These are phyloP conservation scores for Polia nebulosa DNA, from an alignment of 2,888 invertebrate species.

Conservation along the genomic window DNA sequence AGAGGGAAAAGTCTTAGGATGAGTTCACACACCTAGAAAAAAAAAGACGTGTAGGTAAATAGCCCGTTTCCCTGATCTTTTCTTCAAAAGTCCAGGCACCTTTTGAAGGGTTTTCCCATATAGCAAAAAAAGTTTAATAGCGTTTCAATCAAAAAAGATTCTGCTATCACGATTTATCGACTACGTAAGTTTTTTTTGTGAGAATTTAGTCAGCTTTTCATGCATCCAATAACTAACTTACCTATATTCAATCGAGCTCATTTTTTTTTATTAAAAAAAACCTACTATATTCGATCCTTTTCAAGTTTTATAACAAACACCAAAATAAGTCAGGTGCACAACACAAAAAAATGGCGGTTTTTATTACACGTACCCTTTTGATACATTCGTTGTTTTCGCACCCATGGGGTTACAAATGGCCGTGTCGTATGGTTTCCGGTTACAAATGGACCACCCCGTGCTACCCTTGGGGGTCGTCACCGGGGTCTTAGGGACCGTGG, in stretches of 20 bases:
- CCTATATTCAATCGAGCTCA: neutral
- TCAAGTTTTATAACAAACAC: neutral
- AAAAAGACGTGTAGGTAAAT: no score
- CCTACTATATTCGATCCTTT: neutral
- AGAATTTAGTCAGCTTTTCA: no score
- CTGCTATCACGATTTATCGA: neutral
- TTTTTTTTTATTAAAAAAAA: neutral
- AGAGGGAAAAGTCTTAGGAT: no score
- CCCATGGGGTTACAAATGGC: constrained; percentile 46
- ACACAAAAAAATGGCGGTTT: constrained; percentile 2
- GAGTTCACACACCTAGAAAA: no score
- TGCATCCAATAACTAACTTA: neutral
- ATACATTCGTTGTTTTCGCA: constrained; percentile 42
- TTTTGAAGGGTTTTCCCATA: no score
- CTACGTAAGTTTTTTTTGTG: no score
- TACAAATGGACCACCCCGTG: constrained; percentile 56
- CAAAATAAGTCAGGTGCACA: constrained; percentile 1
- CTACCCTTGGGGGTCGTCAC: constrained; percentile 52
- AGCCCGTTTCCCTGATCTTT: no score
- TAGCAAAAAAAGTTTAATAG: no score
- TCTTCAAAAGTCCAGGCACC: no score
- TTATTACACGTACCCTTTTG: constrained; percentile 27
- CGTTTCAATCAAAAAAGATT: no score
- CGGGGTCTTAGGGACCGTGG: constrained; percentile 26
- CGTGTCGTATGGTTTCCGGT: constrained; percentile 52